Conservation (phyloP, 2,113 vertebrate genomes). For the Panthera tigris region DNA sequence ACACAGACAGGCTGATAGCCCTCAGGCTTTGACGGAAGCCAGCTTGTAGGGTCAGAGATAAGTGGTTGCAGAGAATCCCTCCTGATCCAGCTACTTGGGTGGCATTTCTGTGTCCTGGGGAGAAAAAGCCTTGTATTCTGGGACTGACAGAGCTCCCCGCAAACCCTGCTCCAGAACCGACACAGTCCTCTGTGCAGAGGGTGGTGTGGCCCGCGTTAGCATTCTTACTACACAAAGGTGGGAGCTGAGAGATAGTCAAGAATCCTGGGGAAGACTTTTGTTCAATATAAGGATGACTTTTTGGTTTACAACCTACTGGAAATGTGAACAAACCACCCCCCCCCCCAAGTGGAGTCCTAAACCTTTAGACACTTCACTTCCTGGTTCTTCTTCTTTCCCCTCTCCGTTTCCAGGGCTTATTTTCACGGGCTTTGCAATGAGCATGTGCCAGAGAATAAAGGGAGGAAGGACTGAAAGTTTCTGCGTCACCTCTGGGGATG, state of each 20-base stretch:
- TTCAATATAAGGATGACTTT: not conserved
- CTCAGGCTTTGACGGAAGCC: not conserved
- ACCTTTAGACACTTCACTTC: too few relatives aligned
- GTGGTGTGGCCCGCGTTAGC: rapidly evolving
- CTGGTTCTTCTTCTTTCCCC: too few relatives aligned
- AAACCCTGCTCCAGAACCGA: not conserved
- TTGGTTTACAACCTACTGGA: not conserved
- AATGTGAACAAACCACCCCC: too few relatives aligned
- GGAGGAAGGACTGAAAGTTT: too few relatives aligned
- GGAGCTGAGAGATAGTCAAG: not conserved
- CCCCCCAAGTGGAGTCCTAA: too few relatives aligned
- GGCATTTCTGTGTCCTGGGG: not conserved
- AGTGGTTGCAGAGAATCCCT: not conserved
- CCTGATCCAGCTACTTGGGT: not conserved
- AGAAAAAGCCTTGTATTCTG: not conserved
- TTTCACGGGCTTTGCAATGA: too few relatives aligned
- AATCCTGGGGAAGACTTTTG: not conserved
- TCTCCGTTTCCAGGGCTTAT: too few relatives aligned
- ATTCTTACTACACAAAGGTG: not conserved
- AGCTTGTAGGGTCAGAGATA: not conserved
- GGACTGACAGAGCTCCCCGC: not conserved
- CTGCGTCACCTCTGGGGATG: too few relatives aligned
- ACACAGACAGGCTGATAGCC: not conserved
- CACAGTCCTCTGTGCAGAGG: not conserved
- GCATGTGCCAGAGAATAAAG: too few relatives aligned